phyloP scores from a whole-genome alignment of 2,888 invertebrate genomes.

The Imbricaverruca yamaguchii region DNA sequence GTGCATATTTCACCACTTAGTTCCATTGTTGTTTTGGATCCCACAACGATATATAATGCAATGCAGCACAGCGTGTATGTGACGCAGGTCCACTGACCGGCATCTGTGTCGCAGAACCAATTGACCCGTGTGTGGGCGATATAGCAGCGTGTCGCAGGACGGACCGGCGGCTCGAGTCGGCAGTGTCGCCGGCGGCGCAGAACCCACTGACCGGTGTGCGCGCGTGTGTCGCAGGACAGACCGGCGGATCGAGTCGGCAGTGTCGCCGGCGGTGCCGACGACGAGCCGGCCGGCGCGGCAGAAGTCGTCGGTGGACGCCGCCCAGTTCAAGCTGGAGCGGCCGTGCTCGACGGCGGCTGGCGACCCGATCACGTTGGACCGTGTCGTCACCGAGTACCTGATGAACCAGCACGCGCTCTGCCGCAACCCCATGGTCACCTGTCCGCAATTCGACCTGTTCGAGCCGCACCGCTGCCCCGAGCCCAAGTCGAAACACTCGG shows the following conservation, averaged over 20 bases:
- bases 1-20: too few species aligned
- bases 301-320: not conserved
- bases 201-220: too few species aligned
- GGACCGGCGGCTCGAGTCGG: not conserved
- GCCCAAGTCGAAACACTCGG: conserved; percentile 58
- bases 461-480: conserved; percentile 95
- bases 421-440: conserved; percentile 94
- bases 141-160: not conserved
- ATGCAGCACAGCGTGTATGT: too few species aligned
- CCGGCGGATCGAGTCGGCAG: not conserved
- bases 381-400: conserved; percentile 91
- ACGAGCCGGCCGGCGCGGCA: not conserved
- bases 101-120: too few species aligned
- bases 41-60: too few species aligned
- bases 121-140: too few species aligned
- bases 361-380: conserved; percentile 62
- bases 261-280: not conserved
- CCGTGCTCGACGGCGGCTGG: conserved; percentile 17
- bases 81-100: too few species aligned
- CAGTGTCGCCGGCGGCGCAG: not conserved
- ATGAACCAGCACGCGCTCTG: conserved; percentile 97
- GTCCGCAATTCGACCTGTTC: conserved; percentile 91
- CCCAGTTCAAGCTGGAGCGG: not conserved
- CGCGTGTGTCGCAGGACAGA: not conserved
- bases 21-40: too few species aligned